Conservation (phyloP, 2,113 vertebrate genomes). For the Sinocyclocheilus anshuiensis region DNA sequence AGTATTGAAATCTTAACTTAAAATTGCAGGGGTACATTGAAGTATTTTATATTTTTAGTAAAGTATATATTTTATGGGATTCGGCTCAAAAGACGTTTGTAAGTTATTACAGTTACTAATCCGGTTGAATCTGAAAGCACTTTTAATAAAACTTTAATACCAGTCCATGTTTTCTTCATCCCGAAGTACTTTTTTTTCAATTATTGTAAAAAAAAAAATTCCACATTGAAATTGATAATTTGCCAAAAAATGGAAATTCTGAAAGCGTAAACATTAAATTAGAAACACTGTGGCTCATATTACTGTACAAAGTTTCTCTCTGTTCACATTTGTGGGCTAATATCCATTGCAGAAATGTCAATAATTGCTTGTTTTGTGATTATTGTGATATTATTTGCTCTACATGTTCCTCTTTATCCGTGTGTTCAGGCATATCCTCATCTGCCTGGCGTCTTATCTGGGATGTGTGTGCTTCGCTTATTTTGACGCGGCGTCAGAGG, state of each 20-base stretch:
- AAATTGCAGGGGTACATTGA: too few species aligned
- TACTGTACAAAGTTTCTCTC: neutral
- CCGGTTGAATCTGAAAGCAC: neutral
- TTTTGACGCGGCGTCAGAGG: slow-evolving; percentile 92
- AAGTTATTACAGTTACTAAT: neutral
- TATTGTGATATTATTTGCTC: neutral
- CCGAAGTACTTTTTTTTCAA: neutral
- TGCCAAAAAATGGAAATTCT: neutral
- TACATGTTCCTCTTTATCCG: neutral
- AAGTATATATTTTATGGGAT: neutral
- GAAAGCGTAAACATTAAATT: neutral
- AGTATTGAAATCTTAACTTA: neutral
- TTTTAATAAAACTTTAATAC: neutral
- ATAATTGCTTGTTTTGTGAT: neutral
- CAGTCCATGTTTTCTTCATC: neutral
- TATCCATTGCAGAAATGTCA: neutral
- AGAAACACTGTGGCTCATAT: neutral
- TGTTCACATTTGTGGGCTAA: neutral
- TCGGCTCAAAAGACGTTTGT: neutral
- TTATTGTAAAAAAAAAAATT: too few species aligned
- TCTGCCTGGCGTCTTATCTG: slow-evolving; percentile 93
- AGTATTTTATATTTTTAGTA: neutral
- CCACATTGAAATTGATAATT: neutral
- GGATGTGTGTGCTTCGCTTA: slow-evolving; percentile 98
- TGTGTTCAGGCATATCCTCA: slow-evolving; percentile 88